These are phyloP conservation scores for Coenonympha arcania DNA, from an alignment of 2,888 invertebrate genomes.

Conservation along the genomic window DNA sequence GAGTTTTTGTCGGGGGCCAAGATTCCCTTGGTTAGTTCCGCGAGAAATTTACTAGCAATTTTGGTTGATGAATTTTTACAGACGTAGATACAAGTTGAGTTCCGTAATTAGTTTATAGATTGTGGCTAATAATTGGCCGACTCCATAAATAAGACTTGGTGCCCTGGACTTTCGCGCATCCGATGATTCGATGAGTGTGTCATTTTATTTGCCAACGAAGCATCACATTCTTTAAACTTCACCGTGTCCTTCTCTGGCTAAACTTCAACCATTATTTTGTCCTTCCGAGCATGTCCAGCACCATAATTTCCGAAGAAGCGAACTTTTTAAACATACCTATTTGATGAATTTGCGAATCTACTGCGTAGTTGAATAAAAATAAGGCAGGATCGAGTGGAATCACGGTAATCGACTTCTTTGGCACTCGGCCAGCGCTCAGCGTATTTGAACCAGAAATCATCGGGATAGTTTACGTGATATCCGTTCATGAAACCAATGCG, in stretches of 20 bases:
- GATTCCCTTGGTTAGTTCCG: too few species aligned
- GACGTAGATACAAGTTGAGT: too few species aligned
- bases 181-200: too few species aligned
- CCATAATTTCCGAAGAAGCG: too few species aligned
- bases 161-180: conserved; percentile 14
- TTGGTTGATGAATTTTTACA: too few species aligned
- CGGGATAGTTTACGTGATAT: conserved; percentile 40
- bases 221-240: too few species aligned
- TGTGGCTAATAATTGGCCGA: background rate
- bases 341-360: background rate
- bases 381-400: background rate
- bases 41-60: too few species aligned
- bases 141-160: conserved; percentile 12
- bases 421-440: conserved; percentile 23
- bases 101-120: background rate
- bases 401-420: conserved; percentile 15
- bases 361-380: conserved; percentile 6
- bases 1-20: too few species aligned
- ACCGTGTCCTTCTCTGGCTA: too few species aligned
- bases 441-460: conserved; percentile 35
- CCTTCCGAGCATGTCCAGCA: too few species aligned
- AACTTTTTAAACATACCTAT: background rate
- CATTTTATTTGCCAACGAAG: too few species aligned
- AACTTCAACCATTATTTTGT: too few species aligned
- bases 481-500: conserved; percentile 37